Percentiles rank a stretch among this genome's conserved stretches.
Evolutionary conservation across 2,888 invertebrate genomes (phyloP).

Genomic region (Pristionchus mayeri): DNA sequence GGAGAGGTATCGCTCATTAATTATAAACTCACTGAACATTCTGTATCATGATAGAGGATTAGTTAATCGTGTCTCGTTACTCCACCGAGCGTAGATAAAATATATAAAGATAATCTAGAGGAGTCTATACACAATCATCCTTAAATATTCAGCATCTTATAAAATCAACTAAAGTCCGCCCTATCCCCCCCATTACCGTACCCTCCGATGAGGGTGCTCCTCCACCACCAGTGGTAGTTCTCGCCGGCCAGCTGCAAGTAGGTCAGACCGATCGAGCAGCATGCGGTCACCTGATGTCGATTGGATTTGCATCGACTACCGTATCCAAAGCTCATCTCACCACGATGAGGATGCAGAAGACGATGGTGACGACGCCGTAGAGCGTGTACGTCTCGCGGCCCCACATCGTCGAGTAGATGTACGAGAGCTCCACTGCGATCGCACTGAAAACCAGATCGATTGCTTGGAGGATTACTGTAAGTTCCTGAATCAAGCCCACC

Average conservation of each 20-base stretch:
- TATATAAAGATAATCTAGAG: no score
- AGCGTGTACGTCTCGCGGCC: constrained; percentile 80
- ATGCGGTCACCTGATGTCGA: constrained; percentile 79
- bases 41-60: no score
- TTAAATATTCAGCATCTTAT: no score
- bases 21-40: no score
- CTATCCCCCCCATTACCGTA: constrained; percentile 65
- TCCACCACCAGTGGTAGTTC: constrained; percentile 81
- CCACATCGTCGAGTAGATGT: constrained; percentile 80
- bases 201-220: constrained; percentile 79
- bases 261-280: constrained; percentile 79
- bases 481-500: constrained; percentile 71
- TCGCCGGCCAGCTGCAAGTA: constrained; percentile 80
- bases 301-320: no score
- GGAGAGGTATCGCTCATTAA: no score
- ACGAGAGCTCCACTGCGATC: constrained; percentile 80
- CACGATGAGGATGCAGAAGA: constrained; percentile 77
- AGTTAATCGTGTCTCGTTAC: no score
- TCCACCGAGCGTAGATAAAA: no score
- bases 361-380: constrained; percentile 79
- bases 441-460: constrained; percentile 76
- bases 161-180: no score
- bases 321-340: neutral
- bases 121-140: no score
- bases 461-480: neutral